phyloP scores from a whole-genome alignment of 2,113 vertebrate species.

The Coreoperca whiteheadi region DNA sequence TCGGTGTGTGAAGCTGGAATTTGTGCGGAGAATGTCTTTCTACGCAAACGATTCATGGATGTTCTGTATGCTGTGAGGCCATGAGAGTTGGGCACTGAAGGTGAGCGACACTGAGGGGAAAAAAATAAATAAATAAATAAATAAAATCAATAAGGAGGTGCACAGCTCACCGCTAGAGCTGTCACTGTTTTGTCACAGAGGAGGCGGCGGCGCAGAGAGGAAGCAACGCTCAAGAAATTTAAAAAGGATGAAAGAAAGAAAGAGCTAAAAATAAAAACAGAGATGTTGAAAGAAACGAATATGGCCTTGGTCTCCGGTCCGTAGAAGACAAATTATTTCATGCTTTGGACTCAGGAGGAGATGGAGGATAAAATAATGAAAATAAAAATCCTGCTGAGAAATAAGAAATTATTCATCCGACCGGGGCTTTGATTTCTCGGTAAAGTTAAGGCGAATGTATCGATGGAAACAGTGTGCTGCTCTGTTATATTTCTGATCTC shows the following conservation, averaged over 20 bases:
- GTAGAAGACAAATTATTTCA: slow-evolving; percentile 30
- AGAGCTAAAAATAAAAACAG: not conserved
- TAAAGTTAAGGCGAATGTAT: not conserved
- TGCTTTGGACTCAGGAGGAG: slow-evolving; percentile 13
- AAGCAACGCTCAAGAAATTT: not conserved
- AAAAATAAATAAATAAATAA: not conserved
- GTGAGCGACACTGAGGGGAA: slow-evolving; percentile 10
- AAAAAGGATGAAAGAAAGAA: not conserved
- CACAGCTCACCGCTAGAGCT: not conserved
- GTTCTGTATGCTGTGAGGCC: not conserved
- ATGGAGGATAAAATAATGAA: not conserved
- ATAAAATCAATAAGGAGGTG: slow-evolving; percentile 21
- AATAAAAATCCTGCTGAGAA: slow-evolving; percentile 31
- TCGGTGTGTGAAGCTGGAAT: not conserved
- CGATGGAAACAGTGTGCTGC: not conserved
- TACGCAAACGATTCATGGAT: not conserved
- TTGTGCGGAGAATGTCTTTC: not conserved
- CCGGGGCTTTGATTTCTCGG: slow-evolving; percentile 5
- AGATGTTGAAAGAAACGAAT: not conserved
- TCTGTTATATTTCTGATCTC: not conserved
- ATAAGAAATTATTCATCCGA: slow-evolving; percentile 53
- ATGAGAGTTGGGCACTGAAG: not conserved
- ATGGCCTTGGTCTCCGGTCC: slow-evolving; percentile 12
- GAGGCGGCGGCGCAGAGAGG: not conserved
- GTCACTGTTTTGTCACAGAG: not conserved